These are phyloP conservation scores for Cottus gobio DNA, from an alignment of 2,113 vertebrate genomes.

Conservation along the genomic window DNA sequence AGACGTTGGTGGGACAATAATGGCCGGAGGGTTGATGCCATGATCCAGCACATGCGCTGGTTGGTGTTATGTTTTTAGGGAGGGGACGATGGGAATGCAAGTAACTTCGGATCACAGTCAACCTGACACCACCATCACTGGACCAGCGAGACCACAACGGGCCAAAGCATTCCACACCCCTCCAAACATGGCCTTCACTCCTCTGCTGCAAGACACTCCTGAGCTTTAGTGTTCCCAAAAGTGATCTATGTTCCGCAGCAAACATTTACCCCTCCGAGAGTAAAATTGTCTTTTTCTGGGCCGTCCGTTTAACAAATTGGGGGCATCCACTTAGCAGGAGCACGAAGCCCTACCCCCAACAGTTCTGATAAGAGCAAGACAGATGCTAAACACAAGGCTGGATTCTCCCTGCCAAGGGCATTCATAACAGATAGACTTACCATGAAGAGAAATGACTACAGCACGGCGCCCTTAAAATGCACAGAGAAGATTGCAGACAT, in stretches of 20 bases:
- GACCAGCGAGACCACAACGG: conserved; percentile 64
- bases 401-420: conserved; percentile 40
- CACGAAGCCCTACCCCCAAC: conserved; percentile 58
- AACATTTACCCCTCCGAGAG: conserved; percentile 8
- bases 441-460: conserved; percentile 55
- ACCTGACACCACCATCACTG: conserved; percentile 72
- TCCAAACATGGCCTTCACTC: conserved; percentile 70
- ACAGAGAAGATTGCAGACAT: conserved; percentile 5
- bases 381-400: conserved; percentile 73
- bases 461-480: conserved; percentile 31
- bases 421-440: conserved; percentile 62
- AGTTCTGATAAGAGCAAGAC: conserved; percentile 73
- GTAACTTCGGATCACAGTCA: conserved; percentile 63
- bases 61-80: conserved; percentile 67
- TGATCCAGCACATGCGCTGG: conserved; percentile 26
- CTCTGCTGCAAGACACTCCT: conserved; percentile 39
- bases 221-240: conserved; percentile 57
- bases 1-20: conserved; percentile 44
- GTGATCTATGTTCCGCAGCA: conserved; percentile 47
- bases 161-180: conserved; percentile 70
- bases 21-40: conserved; percentile 41
- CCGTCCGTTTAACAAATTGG: conserved; percentile 60
- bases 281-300: conserved; percentile 35
- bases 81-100: conserved; percentile 70
- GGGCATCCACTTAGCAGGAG: conserved; percentile 44